Evolutionary conservation across 2,113 vertebrate species (phyloP).

Genomic region (Rhagologus leucostigma): DNA sequence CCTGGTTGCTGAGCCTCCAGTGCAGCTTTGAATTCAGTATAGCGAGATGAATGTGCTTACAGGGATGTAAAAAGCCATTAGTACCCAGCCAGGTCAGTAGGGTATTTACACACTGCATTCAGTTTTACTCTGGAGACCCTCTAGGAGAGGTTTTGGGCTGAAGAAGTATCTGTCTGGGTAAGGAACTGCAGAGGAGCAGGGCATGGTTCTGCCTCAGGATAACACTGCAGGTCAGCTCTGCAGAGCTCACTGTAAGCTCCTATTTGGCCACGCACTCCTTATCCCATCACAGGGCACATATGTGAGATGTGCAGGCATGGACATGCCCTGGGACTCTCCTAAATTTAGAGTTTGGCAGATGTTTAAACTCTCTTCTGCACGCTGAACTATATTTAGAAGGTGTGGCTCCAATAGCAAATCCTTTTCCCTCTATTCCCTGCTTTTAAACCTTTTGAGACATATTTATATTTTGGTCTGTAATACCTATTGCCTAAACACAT

Average conservation of each 20-base stretch:
- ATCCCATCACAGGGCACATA: neutral
- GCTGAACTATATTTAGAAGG: constrained; percentile 12
- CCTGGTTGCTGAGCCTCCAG: neutral
- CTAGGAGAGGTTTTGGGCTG: neutral
- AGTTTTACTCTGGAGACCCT: neutral
- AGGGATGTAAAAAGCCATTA: neutral
- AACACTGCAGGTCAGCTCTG: neutral
- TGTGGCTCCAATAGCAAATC: neutral
- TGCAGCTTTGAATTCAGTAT: neutral
- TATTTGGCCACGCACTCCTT: neutral
- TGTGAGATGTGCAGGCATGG: neutral
- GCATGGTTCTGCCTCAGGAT: neutral
- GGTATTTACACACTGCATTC: neutral
- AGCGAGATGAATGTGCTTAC: neutral
- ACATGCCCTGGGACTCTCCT: neutral
- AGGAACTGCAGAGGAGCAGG: neutral
- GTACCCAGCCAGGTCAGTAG: neutral
- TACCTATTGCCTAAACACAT: neutral
- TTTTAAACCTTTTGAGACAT: neutral
- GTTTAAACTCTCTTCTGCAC: neutral
- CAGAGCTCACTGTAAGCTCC: neutral
- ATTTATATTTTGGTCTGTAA: neutral
- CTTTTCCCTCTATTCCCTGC: neutral
- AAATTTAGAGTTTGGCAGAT: constrained; percentile 10
- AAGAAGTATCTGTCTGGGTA: neutral